Conservation (phyloP, 92 coral and sea anemone genomes). For the Parazoanthus atlanticus region DNA sequence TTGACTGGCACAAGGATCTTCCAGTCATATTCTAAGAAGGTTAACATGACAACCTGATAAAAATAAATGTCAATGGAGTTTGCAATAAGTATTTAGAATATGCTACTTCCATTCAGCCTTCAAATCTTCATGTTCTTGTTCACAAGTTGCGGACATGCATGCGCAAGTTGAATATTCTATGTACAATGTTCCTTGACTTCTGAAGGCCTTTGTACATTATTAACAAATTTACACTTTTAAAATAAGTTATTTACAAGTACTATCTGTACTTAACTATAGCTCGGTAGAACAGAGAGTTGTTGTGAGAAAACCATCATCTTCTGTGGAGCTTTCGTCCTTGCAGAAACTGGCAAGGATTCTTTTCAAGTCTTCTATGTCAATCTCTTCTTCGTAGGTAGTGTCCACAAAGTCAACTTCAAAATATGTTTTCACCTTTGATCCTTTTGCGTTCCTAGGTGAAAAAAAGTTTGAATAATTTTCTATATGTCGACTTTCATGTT, state of each 20-base stretch:
- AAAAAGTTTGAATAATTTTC: conserved; percentile 4
- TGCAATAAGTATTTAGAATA: not conserved
- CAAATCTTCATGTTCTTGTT: not conserved
- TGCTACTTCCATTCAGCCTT: not conserved
- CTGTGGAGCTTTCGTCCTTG: not conserved
- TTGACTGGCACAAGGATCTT: not conserved
- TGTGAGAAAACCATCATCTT: conserved; percentile 33
- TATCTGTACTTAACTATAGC: not conserved
- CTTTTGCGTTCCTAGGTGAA: conserved; percentile 2
- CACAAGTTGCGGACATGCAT: not conserved
- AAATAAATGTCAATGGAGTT: not conserved
- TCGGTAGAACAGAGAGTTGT: conserved; percentile 39
- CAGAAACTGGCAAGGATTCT: conserved; percentile 26
- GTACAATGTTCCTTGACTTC: no score
- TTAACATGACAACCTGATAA: not conserved
- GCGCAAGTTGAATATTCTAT: not conserved
- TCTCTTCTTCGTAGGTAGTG: conserved; percentile 22
- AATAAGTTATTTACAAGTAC: not conserved
- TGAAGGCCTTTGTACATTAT: not conserved
- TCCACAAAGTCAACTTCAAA: conserved; percentile 43
- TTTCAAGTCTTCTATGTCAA: conserved; percentile 30
- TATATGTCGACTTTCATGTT: conserved; percentile 10
- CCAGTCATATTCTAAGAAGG: not conserved
- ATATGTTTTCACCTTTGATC: conserved; percentile 27
- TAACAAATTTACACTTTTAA: not conserved